Base-by-base conservation (phyloP, 2,113 vertebrate species). In the Oostethus manadensis region DNA sequence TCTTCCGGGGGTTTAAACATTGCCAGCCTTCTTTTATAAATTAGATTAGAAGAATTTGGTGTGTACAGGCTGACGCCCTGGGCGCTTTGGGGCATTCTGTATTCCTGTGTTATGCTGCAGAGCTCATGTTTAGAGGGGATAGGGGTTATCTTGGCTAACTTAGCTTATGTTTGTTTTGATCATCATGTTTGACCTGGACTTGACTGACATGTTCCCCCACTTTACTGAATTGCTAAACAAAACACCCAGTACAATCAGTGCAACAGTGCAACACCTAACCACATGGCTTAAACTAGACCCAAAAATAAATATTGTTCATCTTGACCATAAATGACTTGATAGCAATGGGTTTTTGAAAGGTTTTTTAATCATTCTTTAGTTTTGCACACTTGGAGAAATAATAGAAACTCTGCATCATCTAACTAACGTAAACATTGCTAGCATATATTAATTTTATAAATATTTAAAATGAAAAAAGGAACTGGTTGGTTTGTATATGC, bases 151-250 rank as follows among this genome's bases (percentile, higher is more conserved):
- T 29, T 16, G 70, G 42, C n/a, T n/a, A n/a, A 81, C 67, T 77
- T 73, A 63, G 68, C 76, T 66, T 57, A 21, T 83, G 70, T 88
- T 89, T 85, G 77, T 86, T 88, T 88, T 84, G 78, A 86, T 77
- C 72, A 56, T 80, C 56, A 70, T 69, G 67, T 81, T 66, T 81
- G 81, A 81, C 80, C 83, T 78, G 80, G 78, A 71, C 78, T 83
- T 86, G 80, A 87, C 84, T 88, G 87, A 83, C 87, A 82, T 84
- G 79, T 69, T 64, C 74, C 77, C 73, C 70, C 51, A 69, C 77
- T 84, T 82, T 71, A 83, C 76, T 57, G 55, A 80, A 78, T 82
- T 72, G 61, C 62, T 73, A 73, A 81, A 77, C 69, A 76, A 83
- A 83, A 84, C 71, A 75, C 70, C 64, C 70, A 51, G 29, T 45